Conservation (phyloP, 2,888 invertebrate genomes). For the Macrophya alboannulata region DNA sequence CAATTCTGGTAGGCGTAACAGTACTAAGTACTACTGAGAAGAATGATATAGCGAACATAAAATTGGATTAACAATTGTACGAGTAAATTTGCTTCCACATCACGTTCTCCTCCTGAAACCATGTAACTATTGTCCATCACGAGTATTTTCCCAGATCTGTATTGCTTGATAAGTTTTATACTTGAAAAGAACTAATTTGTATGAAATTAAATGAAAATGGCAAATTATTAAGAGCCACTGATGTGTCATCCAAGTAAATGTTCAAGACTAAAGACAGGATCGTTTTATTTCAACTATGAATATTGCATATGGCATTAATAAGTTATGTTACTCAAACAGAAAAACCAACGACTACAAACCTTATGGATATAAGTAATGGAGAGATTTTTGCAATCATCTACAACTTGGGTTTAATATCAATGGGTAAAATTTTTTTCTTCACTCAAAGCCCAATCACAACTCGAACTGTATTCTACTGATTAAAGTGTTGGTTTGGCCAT, state of each 20-base stretch:
- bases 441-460: background rate
- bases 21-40: background rate
- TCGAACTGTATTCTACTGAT: slow-evolving; percentile 40
- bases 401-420: slow-evolving; percentile 2
- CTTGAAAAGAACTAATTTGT: background rate
- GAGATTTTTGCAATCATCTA: background rate
- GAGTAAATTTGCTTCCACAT: background rate
- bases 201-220: background rate
- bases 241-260: slow-evolving; percentile 3
- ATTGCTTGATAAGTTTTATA: background rate
- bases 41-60: background rate
- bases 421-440: background rate
- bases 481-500: slow-evolving; percentile 35
- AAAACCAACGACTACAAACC: background rate
- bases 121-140: background rate
- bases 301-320: slow-evolving; percentile 16
- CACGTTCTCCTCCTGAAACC: background rate
- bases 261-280: slow-evolving; percentile 28
- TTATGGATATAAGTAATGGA: background rate
- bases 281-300: background rate
- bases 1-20: background rate
- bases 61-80: background rate
- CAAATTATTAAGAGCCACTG: slow-evolving; percentile 18
- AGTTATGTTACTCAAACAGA: slow-evolving; percentile 39
- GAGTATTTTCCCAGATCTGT: background rate